Evolutionary conservation across 2,888 invertebrate genomes (phyloP).

Genomic region (Synergus japonicus): DNA sequence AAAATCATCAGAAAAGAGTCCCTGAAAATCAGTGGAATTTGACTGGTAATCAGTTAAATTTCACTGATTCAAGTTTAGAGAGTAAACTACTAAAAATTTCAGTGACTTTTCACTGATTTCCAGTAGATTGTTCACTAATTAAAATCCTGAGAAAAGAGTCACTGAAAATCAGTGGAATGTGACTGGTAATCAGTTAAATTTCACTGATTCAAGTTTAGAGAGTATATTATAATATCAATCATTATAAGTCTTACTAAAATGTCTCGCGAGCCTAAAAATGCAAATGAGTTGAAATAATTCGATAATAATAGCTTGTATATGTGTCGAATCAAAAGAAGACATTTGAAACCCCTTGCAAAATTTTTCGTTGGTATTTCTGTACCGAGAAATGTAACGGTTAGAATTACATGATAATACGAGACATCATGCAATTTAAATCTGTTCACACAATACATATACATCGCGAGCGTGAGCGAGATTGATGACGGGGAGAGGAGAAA

Average conservation of each 20-base stretch:
- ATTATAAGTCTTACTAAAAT: background rate
- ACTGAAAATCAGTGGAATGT: no score
- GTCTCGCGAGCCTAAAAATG: background rate
- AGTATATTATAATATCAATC: no score
- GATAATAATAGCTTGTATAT: background rate
- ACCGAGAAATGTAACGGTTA: slow-evolving; percentile 58
- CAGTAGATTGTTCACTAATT: no score
- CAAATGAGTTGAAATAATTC: background rate
- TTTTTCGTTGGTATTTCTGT: slow-evolving; percentile 59
- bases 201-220: no score
- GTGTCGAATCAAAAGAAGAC: slow-evolving; percentile 4
- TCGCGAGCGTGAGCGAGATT: slow-evolving; percentile 36
- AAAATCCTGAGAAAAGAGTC: no score
- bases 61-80: no score
- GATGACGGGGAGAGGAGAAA: slow-evolving; percentile 41
- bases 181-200: no score
- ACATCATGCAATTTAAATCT: slow-evolving; percentile 50
- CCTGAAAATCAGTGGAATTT: no score
- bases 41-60: no score
- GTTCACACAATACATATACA: slow-evolving; percentile 44
- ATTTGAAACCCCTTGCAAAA: slow-evolving; percentile 58
- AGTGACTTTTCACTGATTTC: no score
- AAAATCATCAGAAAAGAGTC: no score
- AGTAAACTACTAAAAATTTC: no score
- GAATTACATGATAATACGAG: slow-evolving; percentile 56